These are phyloP conservation scores for Eupithecia subumbrata DNA, from an alignment of 2,888 invertebrate species.

Conservation along the genomic window DNA sequence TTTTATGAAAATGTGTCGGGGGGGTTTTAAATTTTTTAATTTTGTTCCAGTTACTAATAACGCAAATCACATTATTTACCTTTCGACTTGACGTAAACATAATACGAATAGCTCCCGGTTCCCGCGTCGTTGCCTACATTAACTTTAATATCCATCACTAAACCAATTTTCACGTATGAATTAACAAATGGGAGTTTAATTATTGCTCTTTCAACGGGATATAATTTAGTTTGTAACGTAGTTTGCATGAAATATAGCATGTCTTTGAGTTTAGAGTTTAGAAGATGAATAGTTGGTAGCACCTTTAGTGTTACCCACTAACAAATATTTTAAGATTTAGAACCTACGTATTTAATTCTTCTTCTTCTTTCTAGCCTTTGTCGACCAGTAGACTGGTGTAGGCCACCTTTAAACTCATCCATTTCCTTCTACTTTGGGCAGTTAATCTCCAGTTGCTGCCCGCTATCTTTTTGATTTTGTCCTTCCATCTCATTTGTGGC, in stretches of 20 bases:
- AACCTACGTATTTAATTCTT: not conserved
- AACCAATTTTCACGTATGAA: slow-evolving; percentile 50
- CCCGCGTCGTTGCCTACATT: slow-evolving; percentile 49
- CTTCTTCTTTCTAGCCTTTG: too few relatives aligned
- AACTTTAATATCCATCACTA: slow-evolving; percentile 52
- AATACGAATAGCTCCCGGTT: not conserved
- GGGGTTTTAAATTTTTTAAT: too few relatives aligned
- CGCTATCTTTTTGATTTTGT: too few relatives aligned
- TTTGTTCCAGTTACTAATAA: too few relatives aligned
- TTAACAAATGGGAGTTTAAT: slow-evolving; percentile 40
- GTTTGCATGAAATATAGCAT: slow-evolving; percentile 5
- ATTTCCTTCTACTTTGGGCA: too few relatives aligned
- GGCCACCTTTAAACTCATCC: too few relatives aligned
- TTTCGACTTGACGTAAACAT: slow-evolving; percentile 13
- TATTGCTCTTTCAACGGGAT: slow-evolving; percentile 34
- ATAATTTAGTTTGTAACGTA: slow-evolving; percentile 34
- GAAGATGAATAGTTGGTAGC: not conserved
- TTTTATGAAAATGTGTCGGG: too few relatives aligned
- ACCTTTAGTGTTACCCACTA: not conserved
- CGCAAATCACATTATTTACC: not conserved
- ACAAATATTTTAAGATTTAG: not conserved
- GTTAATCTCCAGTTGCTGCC: too few relatives aligned
- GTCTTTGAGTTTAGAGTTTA: slow-evolving; percentile 3
- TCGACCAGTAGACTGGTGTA: too few relatives aligned
- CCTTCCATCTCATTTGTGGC: too few relatives aligned